Conservation (phyloP, 2,797 vertebrate genomes). For the Poliocrania exsul region DNA sequence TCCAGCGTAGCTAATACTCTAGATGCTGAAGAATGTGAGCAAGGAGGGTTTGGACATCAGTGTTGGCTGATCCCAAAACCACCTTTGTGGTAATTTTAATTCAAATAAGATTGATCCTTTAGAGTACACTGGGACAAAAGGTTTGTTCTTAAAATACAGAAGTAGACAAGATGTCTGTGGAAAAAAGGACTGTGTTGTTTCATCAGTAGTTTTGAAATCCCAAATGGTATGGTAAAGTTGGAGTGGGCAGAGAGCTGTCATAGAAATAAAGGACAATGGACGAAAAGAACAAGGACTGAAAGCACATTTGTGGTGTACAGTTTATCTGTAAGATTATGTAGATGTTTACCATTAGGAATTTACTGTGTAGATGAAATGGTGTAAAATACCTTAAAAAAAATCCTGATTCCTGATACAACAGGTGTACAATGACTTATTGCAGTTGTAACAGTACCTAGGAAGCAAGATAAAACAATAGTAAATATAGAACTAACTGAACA, state of each 20-base stretch:
- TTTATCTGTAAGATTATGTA: slow-evolving; percentile 64
- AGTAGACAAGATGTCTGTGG: slow-evolving; percentile 13
- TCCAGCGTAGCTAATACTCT: background rate
- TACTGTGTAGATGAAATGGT: slow-evolving; percentile 60
- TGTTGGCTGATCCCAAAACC: slow-evolving; percentile 11
- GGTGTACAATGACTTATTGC: slow-evolving; percentile 83
- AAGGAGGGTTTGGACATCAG: slow-evolving; percentile 27
- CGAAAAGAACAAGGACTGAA: slow-evolving; percentile 41
- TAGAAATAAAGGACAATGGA: slow-evolving; percentile 45
- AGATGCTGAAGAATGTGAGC: slow-evolving; percentile 36
- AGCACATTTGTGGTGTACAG: background rate
- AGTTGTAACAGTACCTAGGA: slow-evolving; percentile 83
- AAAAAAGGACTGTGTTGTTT: slow-evolving; percentile 29
- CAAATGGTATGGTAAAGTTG: slow-evolving; percentile 21
- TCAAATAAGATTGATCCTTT: slow-evolving; percentile 29
- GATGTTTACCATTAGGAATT: slow-evolving; percentile 57
- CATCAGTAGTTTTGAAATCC: slow-evolving; percentile 41
- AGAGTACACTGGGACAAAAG: background rate
- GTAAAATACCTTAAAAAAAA: slow-evolving; percentile 64
- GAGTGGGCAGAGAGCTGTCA: slow-evolving; percentile 12
- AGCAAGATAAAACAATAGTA: slow-evolving; percentile 78
- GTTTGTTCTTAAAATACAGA: slow-evolving; percentile 47
- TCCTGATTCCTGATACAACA: slow-evolving; percentile 82
- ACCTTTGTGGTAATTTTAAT: slow-evolving; percentile 11
- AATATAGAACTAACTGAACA: slow-evolving; percentile 76